Percentiles rank a stretch among this genome's conserved stretches.
These are phyloP conservation scores for Lacerta bilineata DNA, from an alignment of 2,797 vertebrate genomes.

Conservation along the genomic window DNA sequence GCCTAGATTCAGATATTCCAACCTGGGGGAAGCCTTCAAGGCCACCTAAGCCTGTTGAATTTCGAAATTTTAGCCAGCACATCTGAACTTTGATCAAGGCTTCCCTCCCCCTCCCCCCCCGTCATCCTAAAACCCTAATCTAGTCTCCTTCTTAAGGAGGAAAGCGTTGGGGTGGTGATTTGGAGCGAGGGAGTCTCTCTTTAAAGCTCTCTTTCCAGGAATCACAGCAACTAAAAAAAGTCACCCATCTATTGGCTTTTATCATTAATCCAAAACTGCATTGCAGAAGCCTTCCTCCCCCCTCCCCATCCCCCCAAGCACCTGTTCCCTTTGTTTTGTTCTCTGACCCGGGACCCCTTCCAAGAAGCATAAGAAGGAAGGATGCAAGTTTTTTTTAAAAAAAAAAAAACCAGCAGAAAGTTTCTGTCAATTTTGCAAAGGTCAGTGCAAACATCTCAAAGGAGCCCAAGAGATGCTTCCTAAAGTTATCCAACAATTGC, in stretches of 20 bases:
- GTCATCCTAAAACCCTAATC: background rate
- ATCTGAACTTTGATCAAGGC: background rate
- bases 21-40: background rate
- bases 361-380: slow-evolving; percentile 17
- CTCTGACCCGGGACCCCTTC: background rate
- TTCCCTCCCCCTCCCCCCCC: no score
- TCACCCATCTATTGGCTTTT: rapidly evolving
- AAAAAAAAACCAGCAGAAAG: background rate
- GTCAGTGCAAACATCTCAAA: background rate
- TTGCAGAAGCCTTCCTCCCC: background rate
- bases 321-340: slow-evolving; percentile 9
- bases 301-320: slow-evolving; percentile 12
- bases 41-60: background rate
- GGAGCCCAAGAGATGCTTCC: background rate
- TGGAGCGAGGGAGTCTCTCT: background rate
- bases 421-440: background rate
- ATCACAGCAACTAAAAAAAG: background rate
- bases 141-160: background rate
- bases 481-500: background rate
- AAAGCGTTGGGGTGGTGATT: background rate
- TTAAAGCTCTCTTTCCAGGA: background rate
- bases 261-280: background rate
- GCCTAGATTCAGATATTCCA: background rate
- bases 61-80: background rate
- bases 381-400: background rate